Evolutionary conservation across 2,797 vertebrate genomes (phyloP), one percentile per base, ranked within the genome.

Genomic region (Tenualosa ilisha): DNA sequence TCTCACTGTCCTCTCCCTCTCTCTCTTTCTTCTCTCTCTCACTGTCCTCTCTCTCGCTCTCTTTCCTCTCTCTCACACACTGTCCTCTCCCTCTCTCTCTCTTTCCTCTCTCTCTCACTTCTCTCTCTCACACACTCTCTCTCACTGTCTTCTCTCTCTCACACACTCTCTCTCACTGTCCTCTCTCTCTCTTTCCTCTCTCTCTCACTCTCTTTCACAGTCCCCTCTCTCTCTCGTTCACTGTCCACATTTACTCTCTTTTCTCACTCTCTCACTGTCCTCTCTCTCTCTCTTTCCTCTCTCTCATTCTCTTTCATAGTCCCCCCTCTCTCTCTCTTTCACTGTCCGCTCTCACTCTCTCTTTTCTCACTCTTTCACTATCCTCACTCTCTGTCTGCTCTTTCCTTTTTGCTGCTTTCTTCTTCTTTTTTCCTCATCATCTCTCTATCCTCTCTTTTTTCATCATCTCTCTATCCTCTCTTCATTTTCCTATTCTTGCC

Each of bases 361-460:
- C 72, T 83, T 83, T 53, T 53, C 51, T 13, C 51, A 13, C 51
- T 53, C 12, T 53, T 53, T 53, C 12, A 12, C 13, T 3, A 15
- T 53, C 51, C 12, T 13, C 51, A 13, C 51, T 53, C 51, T 53
- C 50, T 3, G 3, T 53, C 50, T 3, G 3, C 51, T 61, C 59
- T 63, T 6, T 72, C 31, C 20, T 43, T 20, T 43, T 68, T 24
- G 2, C 15, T 22, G 68, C 86, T 81, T 83, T 84, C 90, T 87
- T 91, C 92, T 89, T 90, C 90, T 91, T 91, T 93, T 92, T 90
- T 88, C 87, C 81, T 90, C 89, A 93, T n/a, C 31, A 87, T 91
- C 93, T 92, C 89, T 88, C 87, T 92, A 31, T 40, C 82, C 86
- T 92, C 84, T 86, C 86, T 93, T 88, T 92, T 90, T 90, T 88